Evolutionary conservation across 1,140 invertebrate genomes (phyloP), one percentile per base, ranked within the genome.

Genomic region (Tenebrio molitor): DNA sequence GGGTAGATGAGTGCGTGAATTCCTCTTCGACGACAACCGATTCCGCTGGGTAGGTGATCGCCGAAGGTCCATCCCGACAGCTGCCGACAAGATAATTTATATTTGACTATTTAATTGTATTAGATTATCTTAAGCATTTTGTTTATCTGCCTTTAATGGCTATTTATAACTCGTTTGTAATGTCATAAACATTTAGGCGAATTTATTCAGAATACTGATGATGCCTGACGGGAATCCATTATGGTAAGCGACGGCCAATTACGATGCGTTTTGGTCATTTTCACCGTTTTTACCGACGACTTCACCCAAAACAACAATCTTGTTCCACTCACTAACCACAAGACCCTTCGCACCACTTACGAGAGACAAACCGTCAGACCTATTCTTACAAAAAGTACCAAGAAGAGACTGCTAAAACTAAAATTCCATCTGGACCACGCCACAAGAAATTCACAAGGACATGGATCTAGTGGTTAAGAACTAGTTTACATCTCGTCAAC

Each of bases 51-150:
- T 29, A 58, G 50, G 50, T 58, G 50, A 58, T 12, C 23, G 50
- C 50, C 50, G 50, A 58, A 58, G 50, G 50, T 29, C 50, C 23
- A 58, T 58, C 23, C 50, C 50, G 50, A 58, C 50, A 58, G 50
- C 50, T 58, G 50, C 50, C 50, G 50, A 58, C 50, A 58, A 58
- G 50, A 58, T 58, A 58, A 58, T 58, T 58, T 58, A 58, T 58
- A 58, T 58, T 58, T 58, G 50, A 58, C 50, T 58, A 58, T 58
- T 58, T 58, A 58, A 58, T 58, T 58, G 50, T 58, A 58, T 58
- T 58, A 58, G 50, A 58, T 58, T 58, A 58, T 58, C 50, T 58
- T 58, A 58, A 58, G 50, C 50, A 58, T 58, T 58, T 58, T 58
- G 50, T 58, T 58, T 58, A 58, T 58, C 50, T 58, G 50, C 50